Evolutionary conservation across 2,797 vertebrate genomes (phyloP).

Genomic region (Hippopotamyrus pictus): DNA sequence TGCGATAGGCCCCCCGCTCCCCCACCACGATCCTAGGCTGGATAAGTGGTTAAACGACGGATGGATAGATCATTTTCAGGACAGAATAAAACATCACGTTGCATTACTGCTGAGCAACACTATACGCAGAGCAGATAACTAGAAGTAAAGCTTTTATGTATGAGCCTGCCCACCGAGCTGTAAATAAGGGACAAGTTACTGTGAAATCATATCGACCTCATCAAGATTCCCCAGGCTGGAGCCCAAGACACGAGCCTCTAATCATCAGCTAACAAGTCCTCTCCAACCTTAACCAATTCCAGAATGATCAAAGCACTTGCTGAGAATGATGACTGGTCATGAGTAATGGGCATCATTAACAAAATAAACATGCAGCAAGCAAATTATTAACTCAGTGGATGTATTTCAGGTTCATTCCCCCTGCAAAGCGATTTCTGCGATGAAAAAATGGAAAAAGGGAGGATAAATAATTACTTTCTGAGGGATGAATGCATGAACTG

Average conservation of each 20-base stretch:
- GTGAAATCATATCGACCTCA: background rate
- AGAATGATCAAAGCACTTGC: background rate
- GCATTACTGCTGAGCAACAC: background rate
- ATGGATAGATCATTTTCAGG: background rate
- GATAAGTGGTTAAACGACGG: background rate
- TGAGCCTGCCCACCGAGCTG: background rate
- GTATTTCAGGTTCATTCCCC: background rate
- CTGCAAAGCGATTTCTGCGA: background rate
- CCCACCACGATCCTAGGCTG: background rate
- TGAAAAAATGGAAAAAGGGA: background rate
- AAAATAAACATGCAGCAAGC: background rate
- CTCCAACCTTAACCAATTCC: background rate
- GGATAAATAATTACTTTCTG: background rate
- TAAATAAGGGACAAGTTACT: background rate
- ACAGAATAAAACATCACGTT: background rate
- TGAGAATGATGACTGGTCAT: background rate
- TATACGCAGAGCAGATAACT: background rate
- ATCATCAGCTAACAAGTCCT: background rate
- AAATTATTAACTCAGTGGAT: background rate
- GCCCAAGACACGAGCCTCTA: background rate
- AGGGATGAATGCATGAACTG: background rate
- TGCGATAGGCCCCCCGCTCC: background rate
- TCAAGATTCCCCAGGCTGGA: background rate
- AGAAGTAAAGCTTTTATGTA: background rate
- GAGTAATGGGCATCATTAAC: conserved; percentile 6